These are phyloP conservation scores for Nansenia antarctica DNA, from an alignment of 2,113 vertebrate genomes.

Conservation along the genomic window DNA sequence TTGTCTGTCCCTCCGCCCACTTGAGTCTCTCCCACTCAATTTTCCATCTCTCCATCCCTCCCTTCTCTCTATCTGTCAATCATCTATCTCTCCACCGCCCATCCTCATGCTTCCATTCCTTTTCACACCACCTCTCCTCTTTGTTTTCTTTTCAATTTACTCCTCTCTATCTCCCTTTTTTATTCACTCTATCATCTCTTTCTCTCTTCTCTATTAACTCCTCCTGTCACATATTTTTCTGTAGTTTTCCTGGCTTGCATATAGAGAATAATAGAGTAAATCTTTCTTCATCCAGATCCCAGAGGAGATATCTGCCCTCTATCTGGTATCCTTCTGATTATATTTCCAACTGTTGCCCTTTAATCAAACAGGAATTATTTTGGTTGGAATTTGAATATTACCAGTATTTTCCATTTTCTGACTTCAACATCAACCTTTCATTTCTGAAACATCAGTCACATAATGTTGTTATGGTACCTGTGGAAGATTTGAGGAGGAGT, in stretches of 20 bases:
- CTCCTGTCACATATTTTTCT: not conserved
- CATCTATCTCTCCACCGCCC: conserved; percentile 39
- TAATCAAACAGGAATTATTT: not conserved
- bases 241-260: not conserved
- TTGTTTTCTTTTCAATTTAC: not conserved
- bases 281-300: not conserved
- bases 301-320: not conserved
- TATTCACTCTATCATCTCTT: not conserved
- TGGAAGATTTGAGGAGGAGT: conserved; percentile 8
- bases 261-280: not conserved
- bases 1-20: conserved; percentile 46
- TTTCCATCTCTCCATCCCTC: conserved; percentile 25
- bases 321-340: not conserved
- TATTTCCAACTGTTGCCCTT: not conserved
- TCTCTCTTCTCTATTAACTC: not conserved
- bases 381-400: not conserved
- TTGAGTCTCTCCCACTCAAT: conserved; percentile 6
- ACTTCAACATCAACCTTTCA: conserved; percentile 13
- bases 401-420: conserved; percentile 23
- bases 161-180: not conserved
- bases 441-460: conserved; percentile 22
- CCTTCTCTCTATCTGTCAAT: conserved; percentile 31
- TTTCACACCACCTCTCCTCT: not conserved
- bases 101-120: conserved; percentile 18
- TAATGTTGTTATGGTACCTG: conserved; percentile 42